These are phyloP conservation scores for Ecliptopera silaceata DNA, from an alignment of 2,888 invertebrate species.

Conservation along the genomic window DNA sequence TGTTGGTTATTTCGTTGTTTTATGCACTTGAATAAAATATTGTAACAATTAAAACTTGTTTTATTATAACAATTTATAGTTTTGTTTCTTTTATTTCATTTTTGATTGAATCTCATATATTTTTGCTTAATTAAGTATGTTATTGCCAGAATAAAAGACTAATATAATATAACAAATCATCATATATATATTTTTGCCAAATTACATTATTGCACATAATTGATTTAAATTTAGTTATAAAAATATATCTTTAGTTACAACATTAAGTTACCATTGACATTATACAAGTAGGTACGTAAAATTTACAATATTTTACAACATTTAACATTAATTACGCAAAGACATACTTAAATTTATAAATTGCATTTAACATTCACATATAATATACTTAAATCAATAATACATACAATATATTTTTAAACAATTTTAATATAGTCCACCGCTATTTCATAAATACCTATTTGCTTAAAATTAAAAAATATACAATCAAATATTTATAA, in stretches of 20 bases:
- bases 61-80: too few relatives aligned
- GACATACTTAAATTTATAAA: not conserved
- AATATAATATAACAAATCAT: slow-evolving; percentile 50
- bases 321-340: not conserved
- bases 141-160: too few relatives aligned
- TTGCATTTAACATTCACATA: not conserved
- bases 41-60: not conserved
- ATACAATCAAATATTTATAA: too few relatives aligned
- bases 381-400: slow-evolving; percentile 42
- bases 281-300: not conserved
- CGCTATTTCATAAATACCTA: too few relatives aligned
- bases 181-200: slow-evolving; percentile 42
- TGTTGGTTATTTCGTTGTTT: slow-evolving; percentile 15
- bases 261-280: not conserved
- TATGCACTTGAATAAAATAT: slow-evolving; percentile 11
- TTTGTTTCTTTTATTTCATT: too few relatives aligned
- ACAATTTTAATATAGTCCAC: too few relatives aligned
- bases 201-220: slow-evolving; percentile 64
- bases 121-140: not conserved
- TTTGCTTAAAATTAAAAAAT: too few relatives aligned
- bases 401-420: slow-evolving; percentile 19
- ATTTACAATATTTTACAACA: not conserved
- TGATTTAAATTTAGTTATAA: slow-evolving; percentile 39
- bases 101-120: too few relatives aligned
- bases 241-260: slow-evolving; percentile 30